Evolutionary conservation across 2,888 invertebrate species (phyloP).

Genomic region (Ectemnius continuus): DNA sequence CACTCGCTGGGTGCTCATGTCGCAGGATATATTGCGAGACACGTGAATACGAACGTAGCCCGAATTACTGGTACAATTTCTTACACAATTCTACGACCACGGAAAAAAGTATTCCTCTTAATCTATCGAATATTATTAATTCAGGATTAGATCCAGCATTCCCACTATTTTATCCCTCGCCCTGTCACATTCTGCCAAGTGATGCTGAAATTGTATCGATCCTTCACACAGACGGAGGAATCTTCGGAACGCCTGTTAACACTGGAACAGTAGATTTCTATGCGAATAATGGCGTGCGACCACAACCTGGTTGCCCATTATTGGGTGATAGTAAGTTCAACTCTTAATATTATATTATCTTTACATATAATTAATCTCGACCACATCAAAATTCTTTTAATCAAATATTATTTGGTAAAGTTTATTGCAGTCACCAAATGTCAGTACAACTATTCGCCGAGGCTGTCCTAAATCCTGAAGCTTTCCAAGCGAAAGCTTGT

Average conservation of each 20-base stretch:
- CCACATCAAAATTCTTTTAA: neutral
- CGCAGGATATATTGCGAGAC: conserved; percentile 57
- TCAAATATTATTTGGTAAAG: no score
- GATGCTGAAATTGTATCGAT: conserved; percentile 64
- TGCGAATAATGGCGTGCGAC: conserved; percentile 64
- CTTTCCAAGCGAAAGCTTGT: conserved; percentile 54
- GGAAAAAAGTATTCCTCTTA: neutral
- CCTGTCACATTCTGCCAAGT: conserved; percentile 55
- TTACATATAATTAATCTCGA: no score
- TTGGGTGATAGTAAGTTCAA: conserved; percentile 41
- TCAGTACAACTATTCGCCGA: conserved; percentile 31
- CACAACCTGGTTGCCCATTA: conserved; percentile 67
- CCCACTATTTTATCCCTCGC: conserved; percentile 62
- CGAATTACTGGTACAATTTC: conserved; percentile 64
- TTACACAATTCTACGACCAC: no score
- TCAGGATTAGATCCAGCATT: conserved; percentile 69
- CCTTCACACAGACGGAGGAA: conserved; percentile 68
- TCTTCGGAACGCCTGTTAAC: conserved; percentile 54
- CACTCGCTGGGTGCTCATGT: conserved; percentile 69
- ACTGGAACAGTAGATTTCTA: conserved; percentile 68
- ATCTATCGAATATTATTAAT: neutral
- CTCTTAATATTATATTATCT: no score
- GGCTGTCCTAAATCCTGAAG: conserved; percentile 43
- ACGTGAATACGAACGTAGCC: conserved; percentile 42
- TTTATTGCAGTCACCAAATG: conserved; percentile 29